These are phyloP conservation scores for Smutsia gigantea DNA, from an alignment of 2,797 vertebrate genomes.

Conservation along the genomic window DNA sequence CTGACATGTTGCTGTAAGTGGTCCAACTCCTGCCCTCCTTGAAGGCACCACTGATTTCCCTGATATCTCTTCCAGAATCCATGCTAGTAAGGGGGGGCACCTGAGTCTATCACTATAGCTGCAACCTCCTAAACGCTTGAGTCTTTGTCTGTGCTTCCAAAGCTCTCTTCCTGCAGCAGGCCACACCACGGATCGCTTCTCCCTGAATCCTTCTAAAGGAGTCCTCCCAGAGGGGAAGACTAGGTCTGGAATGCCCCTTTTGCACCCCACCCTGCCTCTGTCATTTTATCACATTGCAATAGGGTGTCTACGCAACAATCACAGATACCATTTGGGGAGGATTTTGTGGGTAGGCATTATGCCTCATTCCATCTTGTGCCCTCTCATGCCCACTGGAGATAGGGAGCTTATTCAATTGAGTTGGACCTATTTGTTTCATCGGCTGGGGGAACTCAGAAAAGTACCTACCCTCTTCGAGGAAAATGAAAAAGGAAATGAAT, in stretches of 20 bases:
- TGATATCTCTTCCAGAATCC: constrained; percentile 73
- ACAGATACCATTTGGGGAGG: neutral
- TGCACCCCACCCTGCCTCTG: neutral
- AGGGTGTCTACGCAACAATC: neutral
- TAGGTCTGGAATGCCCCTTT: accelerated
- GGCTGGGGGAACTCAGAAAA: neutral
- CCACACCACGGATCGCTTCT: constrained; percentile 65
- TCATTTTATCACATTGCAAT: accelerated
- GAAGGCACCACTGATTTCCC: constrained; percentile 49
- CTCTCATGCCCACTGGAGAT: neutral
- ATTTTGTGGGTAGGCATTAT: neutral
- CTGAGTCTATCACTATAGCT: constrained; percentile 69
- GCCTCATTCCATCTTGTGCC: accelerated
- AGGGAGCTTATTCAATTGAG: neutral
- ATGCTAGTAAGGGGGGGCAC: constrained; percentile 34
- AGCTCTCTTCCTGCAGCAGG: constrained; percentile 58
- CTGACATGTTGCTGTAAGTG: constrained; percentile 86
- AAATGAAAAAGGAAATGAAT: neutral
- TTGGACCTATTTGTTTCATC: neutral
- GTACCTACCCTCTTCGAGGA: accelerated
- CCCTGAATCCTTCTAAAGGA: constrained; percentile 68
- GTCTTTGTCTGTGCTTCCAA: constrained; percentile 48
- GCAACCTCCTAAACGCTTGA: constrained; percentile 61
- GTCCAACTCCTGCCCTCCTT: constrained; percentile 81
- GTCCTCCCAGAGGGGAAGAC: neutral